Percentiles rank a stretch among this genome's conserved stretches.
These are phyloP conservation scores for Rafetus swinhoei DNA, from an alignment of 2,113 vertebrate species.

Conservation along the genomic window DNA sequence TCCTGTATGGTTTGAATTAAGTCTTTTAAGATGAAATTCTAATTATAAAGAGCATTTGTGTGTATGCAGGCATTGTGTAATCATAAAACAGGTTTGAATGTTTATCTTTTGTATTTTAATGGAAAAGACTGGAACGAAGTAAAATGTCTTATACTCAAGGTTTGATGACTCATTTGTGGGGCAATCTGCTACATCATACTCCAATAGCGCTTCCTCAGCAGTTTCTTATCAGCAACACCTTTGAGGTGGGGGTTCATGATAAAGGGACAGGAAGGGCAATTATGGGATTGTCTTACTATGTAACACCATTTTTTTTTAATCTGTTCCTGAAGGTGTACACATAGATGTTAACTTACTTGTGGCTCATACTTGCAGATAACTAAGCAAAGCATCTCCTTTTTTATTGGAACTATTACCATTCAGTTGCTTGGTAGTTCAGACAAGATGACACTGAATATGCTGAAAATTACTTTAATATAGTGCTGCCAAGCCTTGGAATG, in stretches of 20 bases:
- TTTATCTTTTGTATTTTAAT: neutral
- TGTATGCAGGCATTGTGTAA: neutral
- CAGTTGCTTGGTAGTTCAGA: neutral
- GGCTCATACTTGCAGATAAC: neutral
- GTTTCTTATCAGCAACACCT: fast-evolving
- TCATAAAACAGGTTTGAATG: neutral
- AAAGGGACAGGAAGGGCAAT: neutral
- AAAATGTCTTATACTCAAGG: neutral
- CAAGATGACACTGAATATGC: neutral
- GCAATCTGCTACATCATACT: neutral
- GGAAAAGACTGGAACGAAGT: neutral
- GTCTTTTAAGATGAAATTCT: neutral
- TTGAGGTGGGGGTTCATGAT: fast-evolving
- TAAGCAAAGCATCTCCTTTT: neutral
- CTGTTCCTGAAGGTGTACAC: neutral
- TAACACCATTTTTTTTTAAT: neutral
- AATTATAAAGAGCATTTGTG: neutral
- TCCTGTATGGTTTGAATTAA: neutral
- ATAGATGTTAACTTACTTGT: neutral
- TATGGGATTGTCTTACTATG: neutral
- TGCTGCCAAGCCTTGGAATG: neutral
- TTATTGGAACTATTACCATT: neutral
- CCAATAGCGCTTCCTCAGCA: neutral
- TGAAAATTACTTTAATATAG: neutral
- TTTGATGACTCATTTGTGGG: neutral